phyloP scores from a whole-genome alignment of 2,888 invertebrate species.

The Ornithoptera priamus region DNA sequence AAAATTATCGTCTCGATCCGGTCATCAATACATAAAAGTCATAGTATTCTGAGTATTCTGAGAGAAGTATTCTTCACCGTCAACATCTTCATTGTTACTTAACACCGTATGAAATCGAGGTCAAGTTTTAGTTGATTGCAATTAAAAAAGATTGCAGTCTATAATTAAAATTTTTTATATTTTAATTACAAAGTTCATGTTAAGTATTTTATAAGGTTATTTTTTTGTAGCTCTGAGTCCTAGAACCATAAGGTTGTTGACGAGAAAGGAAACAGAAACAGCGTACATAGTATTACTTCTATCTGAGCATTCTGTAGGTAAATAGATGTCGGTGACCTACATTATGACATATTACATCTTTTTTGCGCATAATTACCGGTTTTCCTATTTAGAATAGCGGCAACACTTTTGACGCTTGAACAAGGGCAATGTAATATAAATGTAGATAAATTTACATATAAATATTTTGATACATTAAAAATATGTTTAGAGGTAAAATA shows the following conservation, averaged over 20 bases:
- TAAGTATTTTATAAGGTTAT: not conserved
- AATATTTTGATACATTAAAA: not conserved
- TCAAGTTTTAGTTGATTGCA: too few relatives aligned
- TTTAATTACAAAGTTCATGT: not conserved
- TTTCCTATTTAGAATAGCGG: slow-evolving; percentile 1
- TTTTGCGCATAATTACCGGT: slow-evolving; percentile 4
- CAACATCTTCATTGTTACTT: too few relatives aligned
- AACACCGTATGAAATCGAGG: too few relatives aligned
- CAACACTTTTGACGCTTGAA: slow-evolving; percentile 7
- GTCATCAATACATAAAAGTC: too few relatives aligned
- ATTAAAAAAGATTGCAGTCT: too few relatives aligned
- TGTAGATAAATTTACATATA: not conserved
- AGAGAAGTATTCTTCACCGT: too few relatives aligned
- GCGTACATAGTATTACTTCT: not conserved
- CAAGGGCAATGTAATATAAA: slow-evolving; percentile 11
- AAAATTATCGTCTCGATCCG: too few relatives aligned
- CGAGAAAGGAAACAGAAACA: not conserved
- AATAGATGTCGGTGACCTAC: slow-evolving; percentile 17
- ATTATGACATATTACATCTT: slow-evolving; percentile 21
- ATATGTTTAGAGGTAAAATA: not conserved
- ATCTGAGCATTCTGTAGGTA: slow-evolving; percentile 18
- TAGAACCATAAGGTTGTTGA: not conserved
- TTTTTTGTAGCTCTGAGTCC: not conserved
- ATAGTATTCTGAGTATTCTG: too few relatives aligned
- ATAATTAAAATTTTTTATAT: too few relatives aligned